Evolutionary conservation across 2,888 invertebrate species (phyloP).

Genomic region (Strigamia crassipes): DNA sequence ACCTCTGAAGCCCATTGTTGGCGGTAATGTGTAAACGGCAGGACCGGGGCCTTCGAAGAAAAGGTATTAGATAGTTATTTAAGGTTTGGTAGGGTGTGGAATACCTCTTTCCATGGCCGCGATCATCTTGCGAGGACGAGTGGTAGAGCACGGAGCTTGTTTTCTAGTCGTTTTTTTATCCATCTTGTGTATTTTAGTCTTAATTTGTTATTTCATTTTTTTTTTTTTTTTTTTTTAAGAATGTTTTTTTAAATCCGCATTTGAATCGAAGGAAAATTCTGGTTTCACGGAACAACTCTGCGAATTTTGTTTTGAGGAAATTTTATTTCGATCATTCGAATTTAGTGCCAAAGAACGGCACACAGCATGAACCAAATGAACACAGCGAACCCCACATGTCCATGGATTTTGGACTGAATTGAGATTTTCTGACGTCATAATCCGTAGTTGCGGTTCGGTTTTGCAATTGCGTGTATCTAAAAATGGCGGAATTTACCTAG

Average conservation of each 20-base stretch:
- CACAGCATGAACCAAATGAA: neutral
- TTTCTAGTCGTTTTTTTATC: neutral
- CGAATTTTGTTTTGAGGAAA: neutral
- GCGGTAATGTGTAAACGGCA: conserved; percentile 65
- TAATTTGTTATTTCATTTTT: neutral
- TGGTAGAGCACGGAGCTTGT: neutral
- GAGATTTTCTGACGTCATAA: neutral
- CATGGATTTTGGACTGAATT: neutral
- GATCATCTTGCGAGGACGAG: neutral
- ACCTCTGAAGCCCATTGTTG: conserved; percentile 66
- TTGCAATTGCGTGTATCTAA: neutral
- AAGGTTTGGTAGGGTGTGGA: neutral
- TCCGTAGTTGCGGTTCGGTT: neutral
- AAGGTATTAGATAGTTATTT: neutral
- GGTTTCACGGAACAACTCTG: neutral
- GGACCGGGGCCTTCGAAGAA: conserved; percentile 7
- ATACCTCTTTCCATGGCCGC: conserved; percentile 7
- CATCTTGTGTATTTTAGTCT: neutral
- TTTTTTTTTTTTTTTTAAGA: too few species aligned
- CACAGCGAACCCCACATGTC: neutral
- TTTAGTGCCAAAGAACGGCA: neutral
- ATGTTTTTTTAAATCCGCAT: neutral
- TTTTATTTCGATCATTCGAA: neutral
- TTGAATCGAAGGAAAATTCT: neutral
- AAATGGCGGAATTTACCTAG: neutral